Conservation (phyloP, 2,797 vertebrate genomes). For the Schizopygopsis malacanthus region DNA sequence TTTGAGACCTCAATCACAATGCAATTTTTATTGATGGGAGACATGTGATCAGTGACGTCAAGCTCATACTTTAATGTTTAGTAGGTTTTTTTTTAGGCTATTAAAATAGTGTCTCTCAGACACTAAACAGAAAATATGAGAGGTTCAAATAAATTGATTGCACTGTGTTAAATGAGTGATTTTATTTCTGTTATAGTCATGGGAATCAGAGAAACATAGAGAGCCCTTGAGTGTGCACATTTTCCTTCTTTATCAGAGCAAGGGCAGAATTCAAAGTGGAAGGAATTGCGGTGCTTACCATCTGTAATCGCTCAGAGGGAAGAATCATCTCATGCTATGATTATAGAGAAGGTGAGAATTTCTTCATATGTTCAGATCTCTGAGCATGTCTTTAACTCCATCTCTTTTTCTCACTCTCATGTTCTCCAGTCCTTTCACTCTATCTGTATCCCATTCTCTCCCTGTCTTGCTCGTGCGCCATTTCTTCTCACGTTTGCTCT, state of each 20-base stretch:
- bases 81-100: background rate
- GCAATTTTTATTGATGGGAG: background rate
- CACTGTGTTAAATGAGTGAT: constrained; percentile 11
- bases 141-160: constrained; percentile 9
- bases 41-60: background rate
- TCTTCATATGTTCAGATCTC: constrained; percentile 52
- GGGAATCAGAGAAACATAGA: constrained; percentile 20
- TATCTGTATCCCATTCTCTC: constrained; percentile 25
- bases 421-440: constrained; percentile 28
- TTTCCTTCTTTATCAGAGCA: constrained; percentile 32
- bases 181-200: constrained; percentile 21
- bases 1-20: background rate
- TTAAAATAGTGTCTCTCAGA: background rate
- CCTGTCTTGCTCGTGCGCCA: constrained; percentile 31
- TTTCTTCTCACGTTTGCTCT: background rate
- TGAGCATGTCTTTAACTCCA: constrained; percentile 10
- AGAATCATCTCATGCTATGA: constrained; percentile 49
- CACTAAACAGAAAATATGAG: background rate
- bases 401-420: background rate
- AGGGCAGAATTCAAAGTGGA: constrained; percentile 43
- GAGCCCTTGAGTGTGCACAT: background rate
- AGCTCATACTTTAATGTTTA: background rate
- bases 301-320: constrained; percentile 51
- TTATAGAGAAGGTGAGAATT: constrained; percentile 53
- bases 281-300: constrained; percentile 47